phyloP scores from a whole-genome alignment of 2,888 invertebrate genomes.

The Amblyteles armatorius region DNA sequence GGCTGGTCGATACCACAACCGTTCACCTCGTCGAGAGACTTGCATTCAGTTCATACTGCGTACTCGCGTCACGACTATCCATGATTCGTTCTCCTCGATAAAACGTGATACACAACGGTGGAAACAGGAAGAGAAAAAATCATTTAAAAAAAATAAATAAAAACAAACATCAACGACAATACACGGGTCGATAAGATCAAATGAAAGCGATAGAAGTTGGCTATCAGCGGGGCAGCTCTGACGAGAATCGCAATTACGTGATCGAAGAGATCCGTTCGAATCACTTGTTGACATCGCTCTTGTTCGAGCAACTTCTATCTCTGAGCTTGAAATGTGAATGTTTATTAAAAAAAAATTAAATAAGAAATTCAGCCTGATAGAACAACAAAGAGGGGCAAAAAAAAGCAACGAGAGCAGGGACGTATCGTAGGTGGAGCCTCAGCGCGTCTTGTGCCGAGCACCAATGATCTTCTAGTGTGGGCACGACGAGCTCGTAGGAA shows the following conservation, averaged over 20 bases:
- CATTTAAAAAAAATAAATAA: background rate
- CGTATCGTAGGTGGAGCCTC: slow-evolving; percentile 30
- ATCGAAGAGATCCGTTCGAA: background rate
- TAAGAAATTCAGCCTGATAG: background rate
- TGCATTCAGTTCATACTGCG: slow-evolving; percentile 54
- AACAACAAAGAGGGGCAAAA: background rate
- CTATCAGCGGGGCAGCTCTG: background rate
- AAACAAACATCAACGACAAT: background rate
- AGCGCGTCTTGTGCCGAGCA: slow-evolving; percentile 3
- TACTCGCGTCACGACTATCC: slow-evolving; percentile 36
- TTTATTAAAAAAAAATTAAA: background rate
- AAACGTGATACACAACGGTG: background rate
- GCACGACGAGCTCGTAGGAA: background rate
- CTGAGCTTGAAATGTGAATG: background rate
- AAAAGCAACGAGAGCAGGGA: slow-evolving; percentile 34
- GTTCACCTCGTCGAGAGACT: slow-evolving; percentile 54
- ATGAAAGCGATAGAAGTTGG: background rate
- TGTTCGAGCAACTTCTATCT: background rate
- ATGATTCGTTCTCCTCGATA: background rate
- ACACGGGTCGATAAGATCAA: background rate
- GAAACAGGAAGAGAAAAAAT: background rate
- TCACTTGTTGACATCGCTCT: background rate
- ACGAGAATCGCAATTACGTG: background rate
- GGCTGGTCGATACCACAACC: slow-evolving; percentile 64
- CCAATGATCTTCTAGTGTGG: background rate